These are phyloP conservation scores for Drosophila obscura DNA, from an alignment of 1,140 invertebrate genomes.

Conservation along the genomic window DNA sequence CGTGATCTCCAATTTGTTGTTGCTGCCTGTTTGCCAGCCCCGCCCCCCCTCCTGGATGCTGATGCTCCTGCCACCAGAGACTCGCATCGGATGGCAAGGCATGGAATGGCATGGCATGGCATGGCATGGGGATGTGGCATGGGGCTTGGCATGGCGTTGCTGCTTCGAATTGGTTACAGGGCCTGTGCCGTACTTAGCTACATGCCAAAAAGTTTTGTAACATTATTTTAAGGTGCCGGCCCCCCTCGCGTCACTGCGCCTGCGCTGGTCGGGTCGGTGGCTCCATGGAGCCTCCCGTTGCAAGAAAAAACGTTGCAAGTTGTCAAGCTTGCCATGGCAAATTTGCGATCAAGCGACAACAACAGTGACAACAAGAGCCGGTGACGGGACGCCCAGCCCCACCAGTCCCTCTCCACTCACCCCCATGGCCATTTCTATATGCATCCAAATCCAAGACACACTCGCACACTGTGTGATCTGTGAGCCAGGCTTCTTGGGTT, in stretches of 20 bases:
- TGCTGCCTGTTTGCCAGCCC: constrained; percentile 24
- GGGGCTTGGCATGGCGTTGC: constrained; percentile 43
- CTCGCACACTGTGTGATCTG: constrained; percentile 54
- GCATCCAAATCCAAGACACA: constrained; percentile 6
- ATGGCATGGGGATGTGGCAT: background rate
- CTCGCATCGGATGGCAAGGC: constrained; percentile 1
- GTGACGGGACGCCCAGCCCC: constrained; percentile 54
- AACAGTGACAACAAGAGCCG: constrained; percentile 79
- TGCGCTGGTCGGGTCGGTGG: background rate
- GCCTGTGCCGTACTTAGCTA: constrained; percentile 66
- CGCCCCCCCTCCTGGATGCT: background rate
- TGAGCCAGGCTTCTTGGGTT: constrained; percentile 68
- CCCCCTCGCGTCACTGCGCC: background rate
- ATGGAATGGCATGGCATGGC: background rate
- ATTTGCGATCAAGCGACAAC: constrained; percentile 82
- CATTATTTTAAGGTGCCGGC: constrained; percentile 80
- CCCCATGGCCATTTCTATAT: constrained; percentile 15
- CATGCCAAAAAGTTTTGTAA: constrained; percentile 79
- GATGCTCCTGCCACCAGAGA: no score
- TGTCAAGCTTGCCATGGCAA: constrained; percentile 79
- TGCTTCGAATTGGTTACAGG: constrained; percentile 69
- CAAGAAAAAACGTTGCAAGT: constrained; percentile 64
- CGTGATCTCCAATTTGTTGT: constrained; percentile 83
- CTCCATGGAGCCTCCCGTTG: constrained; percentile 14
- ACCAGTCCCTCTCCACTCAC: background rate